phyloP scores from a whole-genome alignment of 2,113 vertebrate genomes.

The Agapornis roseicollis region DNA sequence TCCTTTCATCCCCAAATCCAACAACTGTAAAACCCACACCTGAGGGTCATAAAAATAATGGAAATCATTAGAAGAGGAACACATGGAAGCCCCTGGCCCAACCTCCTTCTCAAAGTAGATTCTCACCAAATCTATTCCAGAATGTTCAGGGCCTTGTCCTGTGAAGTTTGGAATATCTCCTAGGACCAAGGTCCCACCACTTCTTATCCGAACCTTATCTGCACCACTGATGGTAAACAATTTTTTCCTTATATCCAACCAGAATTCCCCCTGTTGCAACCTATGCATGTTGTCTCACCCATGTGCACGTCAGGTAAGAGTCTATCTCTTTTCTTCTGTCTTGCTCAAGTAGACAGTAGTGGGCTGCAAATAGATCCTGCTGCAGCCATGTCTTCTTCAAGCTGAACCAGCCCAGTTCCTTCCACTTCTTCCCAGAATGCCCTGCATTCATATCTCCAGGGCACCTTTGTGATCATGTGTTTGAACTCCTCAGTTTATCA shows the following conservation, averaged over 20 bases:
- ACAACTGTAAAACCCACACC: not conserved
- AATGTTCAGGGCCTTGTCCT: not conserved
- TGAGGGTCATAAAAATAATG: not conserved
- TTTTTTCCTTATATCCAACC: not conserved
- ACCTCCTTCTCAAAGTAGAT: not conserved
- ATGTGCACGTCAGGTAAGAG: not conserved
- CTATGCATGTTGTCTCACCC: not conserved
- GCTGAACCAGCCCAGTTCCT: not conserved
- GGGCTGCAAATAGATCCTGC: not conserved
- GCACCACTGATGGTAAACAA: not conserved
- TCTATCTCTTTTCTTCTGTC: not conserved
- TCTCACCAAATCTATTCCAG: not conserved
- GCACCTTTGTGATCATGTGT: not conserved
- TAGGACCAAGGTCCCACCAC: not conserved
- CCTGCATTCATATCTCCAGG: rapidly evolving
- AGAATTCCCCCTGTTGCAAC: not conserved
- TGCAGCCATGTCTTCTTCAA: not conserved
- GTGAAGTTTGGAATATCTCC: not conserved
- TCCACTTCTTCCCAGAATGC: not conserved
- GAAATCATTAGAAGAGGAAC: not conserved
- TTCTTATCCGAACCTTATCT: not conserved
- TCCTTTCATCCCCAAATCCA: not conserved
- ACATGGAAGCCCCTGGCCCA: not conserved
- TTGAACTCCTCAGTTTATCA: not conserved
- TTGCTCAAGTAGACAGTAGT: not conserved